Conservation (phyloP, 2,797 vertebrate species). For the Antennarius maculatus region DNA sequence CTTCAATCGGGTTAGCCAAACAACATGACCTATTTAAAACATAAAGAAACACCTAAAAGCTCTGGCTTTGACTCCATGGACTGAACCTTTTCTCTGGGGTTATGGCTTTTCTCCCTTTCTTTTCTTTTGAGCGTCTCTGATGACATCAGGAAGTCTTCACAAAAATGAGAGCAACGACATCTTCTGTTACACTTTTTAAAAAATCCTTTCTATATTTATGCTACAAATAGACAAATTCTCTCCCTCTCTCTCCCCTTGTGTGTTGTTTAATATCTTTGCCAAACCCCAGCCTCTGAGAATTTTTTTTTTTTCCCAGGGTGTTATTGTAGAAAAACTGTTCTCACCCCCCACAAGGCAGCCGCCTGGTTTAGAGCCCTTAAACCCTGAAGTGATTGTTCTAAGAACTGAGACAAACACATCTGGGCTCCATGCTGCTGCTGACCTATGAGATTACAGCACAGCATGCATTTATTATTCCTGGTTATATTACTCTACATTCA, state of each 20-base stretch:
- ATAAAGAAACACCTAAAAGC: slow-evolving; percentile 74
- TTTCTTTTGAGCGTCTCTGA: slow-evolving; percentile 31
- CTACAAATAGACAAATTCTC: slow-evolving; percentile 6
- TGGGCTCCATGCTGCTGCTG: slow-evolving; percentile 9
- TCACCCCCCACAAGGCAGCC: slow-evolving; percentile 28
- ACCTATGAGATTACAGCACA: slow-evolving; percentile 21
- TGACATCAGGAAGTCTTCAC: slow-evolving; percentile 29
- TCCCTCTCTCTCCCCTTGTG: background rate
- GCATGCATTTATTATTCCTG: background rate
- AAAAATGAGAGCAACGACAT: slow-evolving; percentile 6
- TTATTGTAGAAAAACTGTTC: slow-evolving; percentile 22
- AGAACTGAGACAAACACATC: slow-evolving; percentile 13
- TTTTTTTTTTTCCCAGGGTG: slow-evolving; percentile 11
- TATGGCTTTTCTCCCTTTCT: slow-evolving; percentile 1
- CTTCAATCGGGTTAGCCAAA: slow-evolving; percentile 48
- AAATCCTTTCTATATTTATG: slow-evolving; percentile 10
- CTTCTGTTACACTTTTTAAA: too few species aligned
- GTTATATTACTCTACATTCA: background rate
- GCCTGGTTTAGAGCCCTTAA: background rate
- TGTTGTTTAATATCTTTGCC: slow-evolving; percentile 15
- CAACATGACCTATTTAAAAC: slow-evolving; percentile 65
- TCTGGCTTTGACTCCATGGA: slow-evolving; percentile 52
- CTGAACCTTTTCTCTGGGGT: slow-evolving; percentile 41
- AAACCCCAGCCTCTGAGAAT: slow-evolving; percentile 8
- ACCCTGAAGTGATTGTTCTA: slow-evolving; percentile 7